phyloP scores from a whole-genome alignment of 2,797 vertebrate genomes.

The Ctenopoma multispine region DNA sequence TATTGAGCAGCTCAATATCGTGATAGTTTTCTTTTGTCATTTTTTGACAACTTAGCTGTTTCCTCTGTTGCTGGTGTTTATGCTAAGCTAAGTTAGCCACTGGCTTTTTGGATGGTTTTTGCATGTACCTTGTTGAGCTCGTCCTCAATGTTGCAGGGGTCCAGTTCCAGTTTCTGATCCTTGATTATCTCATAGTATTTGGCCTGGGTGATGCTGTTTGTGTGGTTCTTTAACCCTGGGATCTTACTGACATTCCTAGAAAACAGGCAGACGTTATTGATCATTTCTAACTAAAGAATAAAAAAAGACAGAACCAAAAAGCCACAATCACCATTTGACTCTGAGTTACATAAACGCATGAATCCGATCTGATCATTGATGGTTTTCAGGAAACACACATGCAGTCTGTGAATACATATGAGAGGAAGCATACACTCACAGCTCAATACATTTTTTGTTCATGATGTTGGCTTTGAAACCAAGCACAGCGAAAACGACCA shows the following conservation, averaged over 20 bases:
- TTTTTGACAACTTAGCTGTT: too few species aligned
- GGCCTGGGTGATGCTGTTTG: slow-evolving; percentile 89
- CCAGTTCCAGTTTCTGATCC: slow-evolving; percentile 84
- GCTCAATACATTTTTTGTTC: slow-evolving; percentile 89
- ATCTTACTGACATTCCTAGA: slow-evolving; percentile 91
- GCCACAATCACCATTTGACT: neutral
- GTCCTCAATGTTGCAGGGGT: slow-evolving; percentile 90
- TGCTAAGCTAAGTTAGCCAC: too few species aligned
- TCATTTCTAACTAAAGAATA: neutral
- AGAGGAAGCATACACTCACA: slow-evolving; percentile 72
- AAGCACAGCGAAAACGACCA: slow-evolving; percentile 97
- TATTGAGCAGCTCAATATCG: too few species aligned
- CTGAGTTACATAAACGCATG: neutral
- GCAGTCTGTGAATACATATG: neutral
- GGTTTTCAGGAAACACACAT: neutral
- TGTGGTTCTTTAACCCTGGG: slow-evolving; percentile 85
- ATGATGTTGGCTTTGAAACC: slow-evolving; percentile 98
- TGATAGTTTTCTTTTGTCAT: too few species aligned
- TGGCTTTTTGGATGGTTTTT: neutral
- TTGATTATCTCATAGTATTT: slow-evolving; percentile 91
- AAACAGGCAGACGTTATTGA: neutral
- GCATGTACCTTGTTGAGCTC: slow-evolving; percentile 92
- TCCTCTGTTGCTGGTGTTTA: too few species aligned
- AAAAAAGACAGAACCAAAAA: neutral
- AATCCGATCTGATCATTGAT: neutral